Evolutionary conservation across 2,113 vertebrate species (phyloP).

Genomic region (Potamarius usumacintae): DNA sequence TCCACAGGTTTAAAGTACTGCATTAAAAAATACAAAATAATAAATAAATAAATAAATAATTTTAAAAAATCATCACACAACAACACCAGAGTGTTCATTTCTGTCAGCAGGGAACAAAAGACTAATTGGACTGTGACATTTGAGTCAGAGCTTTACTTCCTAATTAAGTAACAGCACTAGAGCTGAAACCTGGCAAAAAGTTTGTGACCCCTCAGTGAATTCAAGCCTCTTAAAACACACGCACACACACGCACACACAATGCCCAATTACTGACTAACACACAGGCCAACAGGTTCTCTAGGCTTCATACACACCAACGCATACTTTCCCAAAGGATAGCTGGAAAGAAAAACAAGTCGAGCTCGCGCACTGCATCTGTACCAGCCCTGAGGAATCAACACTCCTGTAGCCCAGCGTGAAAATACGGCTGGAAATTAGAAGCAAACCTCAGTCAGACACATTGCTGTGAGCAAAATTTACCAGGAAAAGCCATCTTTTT

Average conservation of each 20-base stretch:
- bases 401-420: background rate
- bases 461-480: background rate
- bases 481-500: background rate
- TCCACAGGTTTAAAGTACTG: background rate
- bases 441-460: background rate
- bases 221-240: background rate
- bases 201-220: constrained; percentile 19
- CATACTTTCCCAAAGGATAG: constrained; percentile 1
- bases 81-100: constrained; percentile 13
- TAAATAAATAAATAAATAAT: background rate
- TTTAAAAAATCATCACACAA: background rate
- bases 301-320: constrained; percentile 4
- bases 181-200: constrained; percentile 10
- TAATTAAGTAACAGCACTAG: constrained; percentile 9
- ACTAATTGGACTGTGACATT: constrained; percentile 22
- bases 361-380: constrained; percentile 28
- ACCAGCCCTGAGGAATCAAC: constrained; percentile 9
- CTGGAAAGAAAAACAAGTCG: constrained; percentile 41
- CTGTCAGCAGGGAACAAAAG: constrained; percentile 20
- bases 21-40: background rate
- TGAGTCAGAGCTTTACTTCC: constrained; percentile 6
- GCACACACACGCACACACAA: constrained; percentile 4
- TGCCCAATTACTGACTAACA: constrained; percentile 2
- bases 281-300: background rate
- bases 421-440: background rate